Evolutionary conservation across 2,888 invertebrate species (phyloP), one percentile per base, ranked within the genome.

Genomic region (Leptura quadrifasciata): DNA sequence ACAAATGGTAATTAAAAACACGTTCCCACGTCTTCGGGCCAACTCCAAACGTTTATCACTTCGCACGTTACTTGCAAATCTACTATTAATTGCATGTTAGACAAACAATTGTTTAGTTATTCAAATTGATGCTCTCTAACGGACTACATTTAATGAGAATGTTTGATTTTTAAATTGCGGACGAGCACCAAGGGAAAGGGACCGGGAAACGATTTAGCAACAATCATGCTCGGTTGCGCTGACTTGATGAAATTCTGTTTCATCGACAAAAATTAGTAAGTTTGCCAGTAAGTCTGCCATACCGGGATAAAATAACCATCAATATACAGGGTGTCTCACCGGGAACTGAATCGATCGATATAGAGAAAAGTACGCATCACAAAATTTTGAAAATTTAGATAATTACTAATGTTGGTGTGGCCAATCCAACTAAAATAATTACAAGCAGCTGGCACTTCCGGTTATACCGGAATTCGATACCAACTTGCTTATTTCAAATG

Each of bases 1-100:
- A 79, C 75, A 75, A 78, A 79, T 74, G 74, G 74, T 80, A 83
- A 83, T 83, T 81, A 83, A 83, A 82, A 81, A 78, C 80, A 72
- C 63, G 77, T 83, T 83, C 83, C 81, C 83, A 83, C 81, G 81
- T 80, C 81, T 78, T 73, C 65, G 58, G 78, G 77, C 68, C 72
- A 72, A 67, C 72, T 77, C 78, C 75, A 76, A 83, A 81, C 82
- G 83, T 82, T 82, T 84, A 82, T 81, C 83, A 83, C 82, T 80
- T 77, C 72, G 63, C 75, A 79, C 78, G 70, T 77, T 80, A 74
- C 77, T 77, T 78, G 82, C 83, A 84, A 84, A 84, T 83, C 78
- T 79, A 78, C 82, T 80, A 84, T 83, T 84, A 84, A 84, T 84
- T 84, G 79, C 80, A 84, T 72, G 82, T 81, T 83, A 76, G 78